A percentile compares a stretch with the other conserved stretches of the same genome.
Evolutionary conservation across 2,888 invertebrate genomes (phyloP).

Genomic region (Phlogophora meticulosa): DNA sequence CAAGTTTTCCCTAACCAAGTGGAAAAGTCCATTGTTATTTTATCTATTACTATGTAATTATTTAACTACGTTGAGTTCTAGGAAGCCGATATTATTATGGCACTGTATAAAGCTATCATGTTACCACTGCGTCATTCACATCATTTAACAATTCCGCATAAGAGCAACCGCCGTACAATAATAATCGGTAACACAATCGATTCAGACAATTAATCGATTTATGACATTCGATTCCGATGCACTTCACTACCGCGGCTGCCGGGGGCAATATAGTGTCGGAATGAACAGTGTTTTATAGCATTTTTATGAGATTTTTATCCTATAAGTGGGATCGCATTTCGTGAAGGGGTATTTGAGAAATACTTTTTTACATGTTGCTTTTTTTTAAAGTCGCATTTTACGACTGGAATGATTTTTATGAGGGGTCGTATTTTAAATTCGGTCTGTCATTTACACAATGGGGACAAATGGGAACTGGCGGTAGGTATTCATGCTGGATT

Average conservation of each 20-base stretch:
- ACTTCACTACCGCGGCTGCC: slow-evolving; percentile 59
- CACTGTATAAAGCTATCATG: slow-evolving; percentile 3
- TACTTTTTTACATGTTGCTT: slow-evolving; percentile 41
- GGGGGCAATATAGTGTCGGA: slow-evolving; percentile 62
- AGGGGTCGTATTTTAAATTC: slow-evolving; percentile 48
- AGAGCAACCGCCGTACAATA: slow-evolving; percentile 32
- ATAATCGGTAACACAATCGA: slow-evolving; percentile 43
- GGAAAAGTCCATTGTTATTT: no score
- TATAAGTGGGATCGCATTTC: slow-evolving; percentile 61
- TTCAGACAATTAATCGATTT: slow-evolving; percentile 57
- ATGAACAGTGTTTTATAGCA: slow-evolving; percentile 67
- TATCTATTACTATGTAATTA: neutral
- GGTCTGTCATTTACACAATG: slow-evolving; percentile 23
- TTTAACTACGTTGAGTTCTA: neutral
- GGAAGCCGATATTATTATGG: neutral
- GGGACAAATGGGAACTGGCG: neutral
- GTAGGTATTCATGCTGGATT: slow-evolving; percentile 1
- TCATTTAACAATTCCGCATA: slow-evolving; percentile 28
- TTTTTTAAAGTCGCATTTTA: slow-evolving; percentile 49
- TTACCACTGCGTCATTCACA: slow-evolving; percentile 15
- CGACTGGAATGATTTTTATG: slow-evolving; percentile 47
- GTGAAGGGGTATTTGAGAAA: slow-evolving; percentile 49
- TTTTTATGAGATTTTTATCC: slow-evolving; percentile 67
- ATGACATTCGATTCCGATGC: slow-evolving; percentile 43
- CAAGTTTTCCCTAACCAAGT: no score